These are phyloP conservation scores for Chascanopsetta lugubris DNA, from an alignment of 2,113 vertebrate genomes.

Conservation along the genomic window DNA sequence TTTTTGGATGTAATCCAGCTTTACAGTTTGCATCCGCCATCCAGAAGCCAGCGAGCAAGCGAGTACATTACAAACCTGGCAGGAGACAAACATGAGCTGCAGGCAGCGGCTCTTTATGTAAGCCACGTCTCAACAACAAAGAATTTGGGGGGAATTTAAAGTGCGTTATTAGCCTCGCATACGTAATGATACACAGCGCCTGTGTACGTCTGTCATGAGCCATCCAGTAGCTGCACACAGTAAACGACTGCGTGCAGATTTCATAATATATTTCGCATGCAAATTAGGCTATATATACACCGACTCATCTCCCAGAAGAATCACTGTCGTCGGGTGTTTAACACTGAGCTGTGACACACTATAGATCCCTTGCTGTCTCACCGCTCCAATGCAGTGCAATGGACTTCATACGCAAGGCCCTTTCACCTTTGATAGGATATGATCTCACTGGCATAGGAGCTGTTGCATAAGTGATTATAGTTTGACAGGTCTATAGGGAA, in stretches of 20 bases:
- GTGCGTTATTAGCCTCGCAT: slow-evolving; percentile 36
- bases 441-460: not conserved
- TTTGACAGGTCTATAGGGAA: not conserved
- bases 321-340: slow-evolving; percentile 19
- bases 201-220: slow-evolving; percentile 29
- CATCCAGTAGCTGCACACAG: too few species aligned
- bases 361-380: not conserved
- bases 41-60: too few species aligned
- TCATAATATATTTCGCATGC: slow-evolving; percentile 61
- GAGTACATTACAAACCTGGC: slow-evolving; percentile 30
- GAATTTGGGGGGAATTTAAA: slow-evolving; percentile 40
- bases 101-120: slow-evolving; percentile 32
- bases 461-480: not conserved
- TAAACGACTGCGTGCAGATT: slow-evolving; percentile 51
- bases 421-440: not conserved
- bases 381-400: slow-evolving; percentile 1
- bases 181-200: slow-evolving; percentile 32
- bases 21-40: slow-evolving; percentile 29
- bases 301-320: slow-evolving; percentile 41
- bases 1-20: slow-evolving; percentile 47
- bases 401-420: not conserved
- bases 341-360: slow-evolving; percentile 11
- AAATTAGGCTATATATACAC: slow-evolving; percentile 71
- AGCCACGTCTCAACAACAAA: slow-evolving; percentile 43
- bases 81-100: slow-evolving; percentile 47